Evolutionary conservation across 1,140 invertebrate genomes (phyloP).

Genomic region (Aphidius gifuensis): DNA sequence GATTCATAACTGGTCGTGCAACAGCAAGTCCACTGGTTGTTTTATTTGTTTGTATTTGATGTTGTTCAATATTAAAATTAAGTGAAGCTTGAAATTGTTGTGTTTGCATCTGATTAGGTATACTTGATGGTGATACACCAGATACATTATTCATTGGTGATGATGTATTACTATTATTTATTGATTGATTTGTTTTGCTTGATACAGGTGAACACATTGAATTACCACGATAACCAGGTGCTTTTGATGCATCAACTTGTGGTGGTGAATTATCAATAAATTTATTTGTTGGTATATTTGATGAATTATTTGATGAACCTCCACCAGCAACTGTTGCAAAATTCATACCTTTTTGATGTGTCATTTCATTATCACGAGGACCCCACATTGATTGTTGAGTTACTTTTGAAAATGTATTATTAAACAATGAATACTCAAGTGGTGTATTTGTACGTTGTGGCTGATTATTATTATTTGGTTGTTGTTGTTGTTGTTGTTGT

Average conservation of each 20-base stretch:
- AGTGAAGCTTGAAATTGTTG: slow-evolving; percentile 42
- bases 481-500: slow-evolving; percentile 27
- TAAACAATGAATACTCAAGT: slow-evolving; percentile 77
- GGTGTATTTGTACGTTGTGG: slow-evolving; percentile 37
- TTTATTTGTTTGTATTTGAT: slow-evolving; percentile 38
- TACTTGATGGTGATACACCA: slow-evolving; percentile 37
- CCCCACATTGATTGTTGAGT: slow-evolving; percentile 65
- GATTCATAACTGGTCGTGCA: slow-evolving; percentile 43
- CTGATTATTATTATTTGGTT: slow-evolving; percentile 25
- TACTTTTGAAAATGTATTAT: slow-evolving; percentile 66
- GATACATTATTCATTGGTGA: slow-evolving; percentile 12
- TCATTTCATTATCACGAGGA: slow-evolving; percentile 61
- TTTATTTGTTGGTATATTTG: slow-evolving; percentile 47
- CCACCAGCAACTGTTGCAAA: slow-evolving; percentile 72
- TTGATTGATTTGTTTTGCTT: slow-evolving; percentile 56
- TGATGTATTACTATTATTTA: background rate
- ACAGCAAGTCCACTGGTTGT: slow-evolving; percentile 42
- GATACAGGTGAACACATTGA: slow-evolving; percentile 71
- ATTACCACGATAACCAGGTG: slow-evolving; percentile 73
- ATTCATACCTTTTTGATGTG: slow-evolving; percentile 64
- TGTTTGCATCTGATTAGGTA: slow-evolving; percentile 43
- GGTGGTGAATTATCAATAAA: slow-evolving; percentile 61
- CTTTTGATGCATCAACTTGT: slow-evolving; percentile 73
- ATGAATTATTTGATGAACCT: slow-evolving; percentile 52
- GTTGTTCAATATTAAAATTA: slow-evolving; percentile 35